A percentile compares a stretch with the other conserved stretches of the same genome.
phyloP scores from a whole-genome alignment of 2,888 invertebrate species.

The Ectemnius cavifrons region DNA sequence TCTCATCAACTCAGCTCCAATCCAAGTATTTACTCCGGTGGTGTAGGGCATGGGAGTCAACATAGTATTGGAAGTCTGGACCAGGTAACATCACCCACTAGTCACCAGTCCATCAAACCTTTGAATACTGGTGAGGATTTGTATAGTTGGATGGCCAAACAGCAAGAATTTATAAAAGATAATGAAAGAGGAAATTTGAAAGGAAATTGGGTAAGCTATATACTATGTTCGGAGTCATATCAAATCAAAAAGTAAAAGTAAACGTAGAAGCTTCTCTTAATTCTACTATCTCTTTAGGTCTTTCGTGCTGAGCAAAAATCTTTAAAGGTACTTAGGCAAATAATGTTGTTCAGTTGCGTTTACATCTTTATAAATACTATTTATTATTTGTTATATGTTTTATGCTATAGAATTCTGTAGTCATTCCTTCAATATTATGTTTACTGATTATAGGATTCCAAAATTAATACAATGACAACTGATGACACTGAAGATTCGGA shows the following conservation, averaged over 20 bases:
- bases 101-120: conserved; percentile 79
- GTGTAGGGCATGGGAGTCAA: conserved; percentile 74
- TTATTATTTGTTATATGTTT: neutral
- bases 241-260: too few relatives aligned
- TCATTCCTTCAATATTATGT: neutral
- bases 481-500: conserved; percentile 76
- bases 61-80: conserved; percentile 76
- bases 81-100: conserved; percentile 78
- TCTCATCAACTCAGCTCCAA: conserved; percentile 83
- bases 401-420: neutral
- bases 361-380: conserved; percentile 10
- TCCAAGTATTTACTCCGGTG: conserved; percentile 79
- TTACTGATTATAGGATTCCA: conserved; percentile 69
- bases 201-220: conserved; percentile 74
- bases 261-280: conserved; percentile 11
- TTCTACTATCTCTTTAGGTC: conserved; percentile 65
- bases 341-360: conserved; percentile 24
- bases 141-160: conserved; percentile 98
- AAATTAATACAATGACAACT: conserved; percentile 77
- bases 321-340: conserved; percentile 69
- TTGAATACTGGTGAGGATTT: conserved; percentile 89
- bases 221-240: too few relatives aligned
- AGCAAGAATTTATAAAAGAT: conserved; percentile 82
- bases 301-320: conserved; percentile 75
- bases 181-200: conserved; percentile 76